Conservation (phyloP, 2,888 invertebrate species). For the Synergus japonicus region DNA sequence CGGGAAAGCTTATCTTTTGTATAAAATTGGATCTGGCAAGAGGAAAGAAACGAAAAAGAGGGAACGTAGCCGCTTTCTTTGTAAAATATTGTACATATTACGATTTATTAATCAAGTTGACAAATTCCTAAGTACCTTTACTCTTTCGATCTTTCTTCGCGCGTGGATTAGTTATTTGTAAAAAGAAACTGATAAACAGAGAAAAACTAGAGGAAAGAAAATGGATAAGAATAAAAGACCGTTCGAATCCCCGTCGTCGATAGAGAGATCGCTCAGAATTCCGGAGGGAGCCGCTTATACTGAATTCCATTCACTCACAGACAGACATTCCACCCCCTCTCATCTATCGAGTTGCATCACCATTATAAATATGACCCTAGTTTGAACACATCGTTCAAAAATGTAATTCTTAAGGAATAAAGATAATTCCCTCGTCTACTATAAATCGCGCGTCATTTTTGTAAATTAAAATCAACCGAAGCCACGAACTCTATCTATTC, state of each 20-base stretch:
- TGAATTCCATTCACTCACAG: conserved; percentile 59
- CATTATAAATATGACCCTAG: conserved; percentile 63
- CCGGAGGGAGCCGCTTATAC: neutral
- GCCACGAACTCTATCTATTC: neutral
- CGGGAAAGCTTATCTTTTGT: conserved; percentile 63
- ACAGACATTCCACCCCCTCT: conserved; percentile 74
- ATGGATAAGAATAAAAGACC: conserved; percentile 40
- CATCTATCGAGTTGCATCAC: conserved; percentile 42
- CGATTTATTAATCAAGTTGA: conserved; percentile 76
- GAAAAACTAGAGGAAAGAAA: conserved; percentile 49
- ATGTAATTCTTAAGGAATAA: conserved; percentile 73
- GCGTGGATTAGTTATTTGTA: conserved; percentile 64
- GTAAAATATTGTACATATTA: conserved; percentile 77
- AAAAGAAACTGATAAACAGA: conserved; percentile 55
- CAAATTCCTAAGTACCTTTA: conserved; percentile 72
- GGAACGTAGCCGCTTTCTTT: conserved; percentile 74
- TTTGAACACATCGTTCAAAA: conserved; percentile 66
- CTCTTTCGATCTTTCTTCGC: conserved; percentile 67
- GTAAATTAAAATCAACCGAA: conserved; percentile 68
- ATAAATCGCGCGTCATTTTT: conserved; percentile 75
- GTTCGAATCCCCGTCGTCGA: conserved; percentile 42
- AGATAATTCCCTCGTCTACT: conserved; percentile 75
- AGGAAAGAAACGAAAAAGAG: conserved; percentile 69
- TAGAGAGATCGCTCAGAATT: neutral
- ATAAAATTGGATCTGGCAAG: conserved; percentile 62